phyloP scores from a whole-genome alignment of 2,888 invertebrate species.

The Phengaris arion region DNA sequence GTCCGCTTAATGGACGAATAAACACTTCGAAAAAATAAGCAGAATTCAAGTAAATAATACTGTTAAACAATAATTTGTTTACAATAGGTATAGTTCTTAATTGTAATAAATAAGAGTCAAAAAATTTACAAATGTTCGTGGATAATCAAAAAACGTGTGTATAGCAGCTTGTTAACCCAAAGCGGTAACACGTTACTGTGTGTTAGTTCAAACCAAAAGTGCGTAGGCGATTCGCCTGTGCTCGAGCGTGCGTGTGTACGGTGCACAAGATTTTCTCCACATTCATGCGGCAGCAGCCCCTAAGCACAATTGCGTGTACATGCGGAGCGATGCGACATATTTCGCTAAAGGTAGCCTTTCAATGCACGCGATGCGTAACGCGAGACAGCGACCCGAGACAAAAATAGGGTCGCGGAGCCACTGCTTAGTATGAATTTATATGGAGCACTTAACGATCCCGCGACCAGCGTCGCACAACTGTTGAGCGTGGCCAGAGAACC shows the following conservation, averaged over 20 bases:
- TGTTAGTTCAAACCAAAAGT: constrained; percentile 37
- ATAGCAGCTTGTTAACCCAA: constrained; percentile 20
- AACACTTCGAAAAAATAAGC: no score
- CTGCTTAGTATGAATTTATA: no score
- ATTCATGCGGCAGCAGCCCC: not conserved
- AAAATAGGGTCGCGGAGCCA: no score
- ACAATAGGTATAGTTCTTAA: no score
- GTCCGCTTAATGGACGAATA: no score
- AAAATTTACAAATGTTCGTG: not conserved
- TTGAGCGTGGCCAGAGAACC: no score
- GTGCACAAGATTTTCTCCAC: constrained; percentile 9
- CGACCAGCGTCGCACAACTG: no score
- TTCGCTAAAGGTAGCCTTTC: not conserved
- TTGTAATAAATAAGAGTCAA: not conserved
- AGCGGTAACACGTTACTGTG: constrained; percentile 33
- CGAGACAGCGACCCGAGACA: no score
- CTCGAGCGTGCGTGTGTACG: constrained; percentile 39
- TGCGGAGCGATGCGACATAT: not conserved
- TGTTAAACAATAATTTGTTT: not conserved
- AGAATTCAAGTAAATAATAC: no score
- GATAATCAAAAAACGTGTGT: not conserved
- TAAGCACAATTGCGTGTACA: not conserved
- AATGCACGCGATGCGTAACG: no score
- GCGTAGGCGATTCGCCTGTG: constrained; percentile 36
- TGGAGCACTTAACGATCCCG: no score